These are phyloP conservation scores for Glaucidium brasilianum DNA, from an alignment of 2,113 vertebrate genomes.

Conservation along the genomic window DNA sequence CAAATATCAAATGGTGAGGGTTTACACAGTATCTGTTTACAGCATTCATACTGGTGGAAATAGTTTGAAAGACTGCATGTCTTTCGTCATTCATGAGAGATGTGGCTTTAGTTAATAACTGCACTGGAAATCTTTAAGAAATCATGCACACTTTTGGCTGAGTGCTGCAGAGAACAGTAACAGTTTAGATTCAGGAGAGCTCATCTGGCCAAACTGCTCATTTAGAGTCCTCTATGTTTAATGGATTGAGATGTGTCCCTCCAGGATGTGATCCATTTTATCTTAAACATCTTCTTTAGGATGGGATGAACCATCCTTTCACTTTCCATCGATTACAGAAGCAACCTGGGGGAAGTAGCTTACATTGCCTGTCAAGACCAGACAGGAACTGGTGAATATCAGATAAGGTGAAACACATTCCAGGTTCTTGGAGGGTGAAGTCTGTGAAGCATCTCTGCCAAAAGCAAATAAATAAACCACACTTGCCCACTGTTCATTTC, in stretches of 20 bases:
- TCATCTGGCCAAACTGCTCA: not conserved
- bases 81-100: not conserved
- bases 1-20: not conserved
- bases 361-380: not conserved
- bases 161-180: not conserved
- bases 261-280: not conserved
- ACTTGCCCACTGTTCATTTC: not conserved
- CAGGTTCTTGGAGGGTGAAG: not conserved
- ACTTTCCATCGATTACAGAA: not conserved
- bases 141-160: not conserved
- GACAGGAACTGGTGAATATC: not conserved
- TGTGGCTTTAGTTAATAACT: not conserved
- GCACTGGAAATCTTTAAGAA: not conserved
- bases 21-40: not conserved
- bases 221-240: not conserved
- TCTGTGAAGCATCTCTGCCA: not conserved
- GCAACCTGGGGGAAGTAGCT: not conserved
- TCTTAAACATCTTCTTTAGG: not conserved
- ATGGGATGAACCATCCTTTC: not conserved
- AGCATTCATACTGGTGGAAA: not conserved
- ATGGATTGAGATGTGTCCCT: not conserved
- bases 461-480: not conserved
- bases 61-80: not conserved
- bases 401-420: not conserved
- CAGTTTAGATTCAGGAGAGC: not conserved